Evolutionary conservation across 2,113 vertebrate genomes (phyloP), one percentile per base, ranked within the genome.

Genomic region (Osmerus eperlanus): DNA sequence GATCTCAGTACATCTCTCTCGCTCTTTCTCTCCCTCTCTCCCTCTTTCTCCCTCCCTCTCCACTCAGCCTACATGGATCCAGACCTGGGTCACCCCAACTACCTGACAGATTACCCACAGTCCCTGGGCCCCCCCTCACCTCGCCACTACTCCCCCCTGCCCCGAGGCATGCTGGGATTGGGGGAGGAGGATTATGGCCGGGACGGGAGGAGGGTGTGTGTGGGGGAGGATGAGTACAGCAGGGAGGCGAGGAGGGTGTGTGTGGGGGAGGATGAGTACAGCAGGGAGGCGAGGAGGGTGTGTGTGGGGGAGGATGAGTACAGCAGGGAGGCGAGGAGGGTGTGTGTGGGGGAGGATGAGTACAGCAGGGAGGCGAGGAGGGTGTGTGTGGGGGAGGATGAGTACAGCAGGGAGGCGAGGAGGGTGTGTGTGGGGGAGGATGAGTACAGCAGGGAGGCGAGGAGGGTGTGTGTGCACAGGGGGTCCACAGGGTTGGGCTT

Each of bases 401-500:
- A n/a, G n/a, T n/a, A n/a, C n/a, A n/a, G n/a, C n/a, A n/a, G n/a
- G n/a, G n/a, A n/a, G n/a, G n/a, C n/a, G n/a, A n/a, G n/a, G n/a
- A n/a, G n/a, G n/a, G n/a, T n/a, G n/a, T n/a, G n/a, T n/a, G n/a
- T n/a, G n/a, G n/a, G n/a, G n/a, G n/a, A n/a, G n/a, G n/a, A n/a
- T n/a, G n/a, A n/a, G n/a, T n/a, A n/a, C n/a, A n/a, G n/a, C n/a
- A n/a, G n/a, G n/a, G n/a, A n/a, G n/a, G n/a, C n/a, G n/a, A n/a
- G n/a, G n/a, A n/a, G n/a, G 92, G 93, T 95, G 0, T 89, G 93
- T 5, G 93, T 97, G 53, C 95, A 95, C 79, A 87, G 95, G 0
- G 95, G 95, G 0, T 92, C 93, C 8, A 94, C 93, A 0, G 95
- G 95, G 0, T 85, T 96, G 63, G 95, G 95, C 25, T 96, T 96